phyloP scores from a whole-genome alignment of 1,140 invertebrate species.

The Chironomus striatipennis region DNA sequence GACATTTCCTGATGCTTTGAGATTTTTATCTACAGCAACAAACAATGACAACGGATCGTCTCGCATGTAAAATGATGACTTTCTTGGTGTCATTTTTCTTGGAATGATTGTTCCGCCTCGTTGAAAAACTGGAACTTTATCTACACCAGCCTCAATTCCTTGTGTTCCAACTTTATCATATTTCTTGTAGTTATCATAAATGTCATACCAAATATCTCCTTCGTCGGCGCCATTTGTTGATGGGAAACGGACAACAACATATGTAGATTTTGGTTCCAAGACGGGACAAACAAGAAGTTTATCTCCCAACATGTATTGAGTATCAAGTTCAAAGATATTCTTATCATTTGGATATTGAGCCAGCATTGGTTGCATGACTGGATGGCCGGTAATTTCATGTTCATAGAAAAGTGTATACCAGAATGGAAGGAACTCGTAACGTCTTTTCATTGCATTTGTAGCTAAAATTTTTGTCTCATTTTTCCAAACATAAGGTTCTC shows the following conservation, averaged over 20 bases:
- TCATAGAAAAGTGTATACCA: slow-evolving; percentile 97
- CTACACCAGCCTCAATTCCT: slow-evolving; percentile 57
- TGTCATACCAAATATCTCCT: slow-evolving; percentile 81
- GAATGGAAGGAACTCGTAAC: slow-evolving; percentile 84
- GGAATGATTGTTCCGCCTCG: slow-evolving; percentile 89
- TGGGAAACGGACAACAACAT: slow-evolving; percentile 84
- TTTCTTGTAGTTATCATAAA: slow-evolving; percentile 62
- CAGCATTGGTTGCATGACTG: slow-evolving; percentile 87
- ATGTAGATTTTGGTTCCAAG: slow-evolving; percentile 62
- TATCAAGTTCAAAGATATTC: slow-evolving; percentile 71
- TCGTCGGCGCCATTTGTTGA: slow-evolving; percentile 47
- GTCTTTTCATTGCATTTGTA: slow-evolving; percentile 63
- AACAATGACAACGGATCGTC: slow-evolving; percentile 89
- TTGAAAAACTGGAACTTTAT: slow-evolving; percentile 86
- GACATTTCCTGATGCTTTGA: slow-evolving; percentile 67
- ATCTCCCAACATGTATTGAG: slow-evolving; percentile 72
- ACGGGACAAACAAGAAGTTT: slow-evolving; percentile 82
- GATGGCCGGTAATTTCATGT: slow-evolving; percentile 67
- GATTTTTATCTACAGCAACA: slow-evolving; percentile 65
- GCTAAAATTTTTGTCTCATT: slow-evolving; percentile 69
- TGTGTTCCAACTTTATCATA: slow-evolving; percentile 47
- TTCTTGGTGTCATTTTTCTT: slow-evolving; percentile 79
- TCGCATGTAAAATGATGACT: slow-evolving; percentile 74
- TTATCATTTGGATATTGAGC: slow-evolving; percentile 79
- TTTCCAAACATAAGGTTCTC: slow-evolving; percentile 93